Percentiles rank a stretch among this genome's conserved stretches.
Conservation (phyloP, 1,140 invertebrate genomes). For the Nymphalis io region DNA sequence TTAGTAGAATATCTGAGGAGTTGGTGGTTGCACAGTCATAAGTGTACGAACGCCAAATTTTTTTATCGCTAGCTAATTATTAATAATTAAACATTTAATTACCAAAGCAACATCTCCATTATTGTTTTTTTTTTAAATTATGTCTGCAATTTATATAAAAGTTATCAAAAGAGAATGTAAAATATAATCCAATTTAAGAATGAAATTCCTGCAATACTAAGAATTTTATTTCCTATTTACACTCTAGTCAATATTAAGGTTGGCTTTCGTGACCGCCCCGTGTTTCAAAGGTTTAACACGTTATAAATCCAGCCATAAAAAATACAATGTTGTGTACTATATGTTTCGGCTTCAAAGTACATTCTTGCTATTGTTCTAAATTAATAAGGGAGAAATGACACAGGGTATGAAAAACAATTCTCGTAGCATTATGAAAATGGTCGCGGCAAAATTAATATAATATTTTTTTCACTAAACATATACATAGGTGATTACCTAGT, state of each 20-base stretch:
- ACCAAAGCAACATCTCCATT: too few species aligned
- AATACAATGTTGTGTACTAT: conserved; percentile 61
- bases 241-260: conserved; percentile 39
- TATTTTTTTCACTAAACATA: too few species aligned
- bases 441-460: too few species aligned
- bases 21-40: too few species aligned
- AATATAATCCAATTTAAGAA: not conserved
- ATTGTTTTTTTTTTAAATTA: too few species aligned
- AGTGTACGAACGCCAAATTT: too few species aligned
- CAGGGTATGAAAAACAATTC: not conserved
- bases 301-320: conserved; percentile 70
- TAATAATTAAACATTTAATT: too few species aligned
- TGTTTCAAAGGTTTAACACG: conserved; percentile 62
- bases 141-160: not conserved
- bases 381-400: conserved; percentile 9
- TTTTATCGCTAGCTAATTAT: too few species aligned
- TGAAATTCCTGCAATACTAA: not conserved
- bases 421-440: not conserved
- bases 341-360: conserved; percentile 44
- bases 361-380: conserved; percentile 42
- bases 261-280: conserved; percentile 53
- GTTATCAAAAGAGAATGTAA: not conserved
- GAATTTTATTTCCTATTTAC: conserved; percentile 16
- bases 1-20: too few species aligned
- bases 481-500: too few species aligned